A percentile compares a stretch with the other conserved stretches of the same genome.
These are phyloP conservation scores for Ptychadena robeensis DNA, from an alignment of 2,797 vertebrate species.

Conservation along the genomic window DNA sequence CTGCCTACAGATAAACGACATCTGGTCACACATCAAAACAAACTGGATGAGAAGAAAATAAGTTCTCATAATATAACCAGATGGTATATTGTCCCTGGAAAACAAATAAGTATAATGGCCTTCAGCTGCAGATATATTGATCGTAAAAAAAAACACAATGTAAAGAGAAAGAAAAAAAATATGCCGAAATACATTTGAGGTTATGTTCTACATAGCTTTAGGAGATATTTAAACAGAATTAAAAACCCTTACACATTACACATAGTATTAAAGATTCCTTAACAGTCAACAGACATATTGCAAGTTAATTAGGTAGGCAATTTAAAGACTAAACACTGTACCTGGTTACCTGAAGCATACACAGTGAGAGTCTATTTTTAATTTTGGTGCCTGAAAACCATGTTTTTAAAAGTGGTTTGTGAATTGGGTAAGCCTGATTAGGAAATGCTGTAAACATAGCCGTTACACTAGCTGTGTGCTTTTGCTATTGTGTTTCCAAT, in stretches of 20 bases:
- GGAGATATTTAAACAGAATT: background rate
- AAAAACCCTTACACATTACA: background rate
- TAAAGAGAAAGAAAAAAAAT: background rate
- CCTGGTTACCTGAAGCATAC: no score
- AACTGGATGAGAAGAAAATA: slow-evolving; percentile 8
- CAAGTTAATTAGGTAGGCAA: no score
- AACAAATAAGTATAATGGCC: background rate
- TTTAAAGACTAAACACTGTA: background rate
- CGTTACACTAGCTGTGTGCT: no score
- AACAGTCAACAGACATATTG: background rate
- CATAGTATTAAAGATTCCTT: background rate
- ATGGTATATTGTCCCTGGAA: slow-evolving; percentile 26
- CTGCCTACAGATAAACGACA: slow-evolving; percentile 3
- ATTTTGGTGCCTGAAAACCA: background rate
- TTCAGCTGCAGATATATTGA: background rate
- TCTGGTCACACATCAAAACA: slow-evolving; percentile 37
- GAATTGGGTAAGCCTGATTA: no score
- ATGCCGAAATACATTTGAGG: background rate
- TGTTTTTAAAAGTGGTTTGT: background rate
- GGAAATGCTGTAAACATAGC: no score
- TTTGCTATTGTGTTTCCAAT: no score
- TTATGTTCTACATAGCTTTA: background rate
- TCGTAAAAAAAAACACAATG: background rate
- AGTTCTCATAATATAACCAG: slow-evolving; percentile 17
- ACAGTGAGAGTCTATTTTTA: background rate